Conservation (phyloP, 2,797 vertebrate species). For the Ptychobarbus kaznakovi region DNA sequence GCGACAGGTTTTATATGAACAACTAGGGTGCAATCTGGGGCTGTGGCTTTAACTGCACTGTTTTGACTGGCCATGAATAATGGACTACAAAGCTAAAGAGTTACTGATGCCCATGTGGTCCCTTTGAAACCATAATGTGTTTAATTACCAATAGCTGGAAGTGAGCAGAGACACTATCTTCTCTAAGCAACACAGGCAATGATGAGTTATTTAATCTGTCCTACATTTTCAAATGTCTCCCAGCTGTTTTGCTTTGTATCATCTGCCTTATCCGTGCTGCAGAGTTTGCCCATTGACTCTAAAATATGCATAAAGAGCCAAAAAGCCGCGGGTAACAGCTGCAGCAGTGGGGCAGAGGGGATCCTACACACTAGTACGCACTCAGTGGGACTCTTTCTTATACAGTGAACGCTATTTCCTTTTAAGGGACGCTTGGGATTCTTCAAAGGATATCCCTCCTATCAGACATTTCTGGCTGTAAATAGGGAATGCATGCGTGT, state of each 20-base stretch:
- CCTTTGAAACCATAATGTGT: slow-evolving; percentile 31
- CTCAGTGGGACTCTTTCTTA: slow-evolving; percentile 16
- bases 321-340: slow-evolving; percentile 43
- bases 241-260: slow-evolving; percentile 40
- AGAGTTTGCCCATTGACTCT: slow-evolving; percentile 50
- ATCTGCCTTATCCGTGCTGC: slow-evolving; percentile 38
- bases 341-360: slow-evolving; percentile 8
- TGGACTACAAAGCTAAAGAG: slow-evolving; percentile 35
- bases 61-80: slow-evolving; percentile 31
- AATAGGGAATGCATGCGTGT: slow-evolving; percentile 45
- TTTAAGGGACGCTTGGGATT: slow-evolving; percentile 38
- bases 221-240: slow-evolving; percentile 31
- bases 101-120: slow-evolving; percentile 9
- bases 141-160: slow-evolving; percentile 41
- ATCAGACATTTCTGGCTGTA: slow-evolving; percentile 30
- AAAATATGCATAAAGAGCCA: slow-evolving; percentile 54
- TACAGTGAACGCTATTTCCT: slow-evolving; percentile 40
- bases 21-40: neutral
- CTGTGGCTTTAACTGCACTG: slow-evolving; percentile 1
- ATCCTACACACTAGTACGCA: slow-evolving; percentile 11
- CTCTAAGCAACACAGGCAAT: slow-evolving; percentile 9
- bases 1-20: slow-evolving; percentile 6
- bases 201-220: slow-evolving; percentile 37
- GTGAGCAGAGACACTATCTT: slow-evolving; percentile 24
- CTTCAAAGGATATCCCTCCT: slow-evolving; percentile 29